phyloP scores from a whole-genome alignment of 2,113 vertebrate genomes.

The Leucoraja erinaceus region DNA sequence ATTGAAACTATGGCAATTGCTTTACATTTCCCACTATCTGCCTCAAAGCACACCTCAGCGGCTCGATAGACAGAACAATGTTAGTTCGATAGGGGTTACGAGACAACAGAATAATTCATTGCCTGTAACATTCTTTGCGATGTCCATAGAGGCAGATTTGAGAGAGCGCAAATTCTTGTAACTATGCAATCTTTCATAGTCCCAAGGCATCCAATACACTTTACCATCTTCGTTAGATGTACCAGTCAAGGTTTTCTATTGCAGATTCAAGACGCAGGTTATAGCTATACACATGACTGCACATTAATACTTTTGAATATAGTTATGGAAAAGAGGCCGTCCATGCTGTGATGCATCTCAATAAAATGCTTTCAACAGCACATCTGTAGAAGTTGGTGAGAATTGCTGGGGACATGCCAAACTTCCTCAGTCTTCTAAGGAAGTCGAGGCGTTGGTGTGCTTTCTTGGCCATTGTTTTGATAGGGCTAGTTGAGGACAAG shows the following conservation, averaged over 20 bases:
- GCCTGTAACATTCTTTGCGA: neutral
- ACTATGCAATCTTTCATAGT: neutral
- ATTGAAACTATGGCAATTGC: neutral
- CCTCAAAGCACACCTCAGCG: neutral
- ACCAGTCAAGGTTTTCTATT: neutral
- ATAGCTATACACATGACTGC: too few relatives aligned
- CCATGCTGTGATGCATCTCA: too few relatives aligned
- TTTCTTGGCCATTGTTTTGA: too few relatives aligned
- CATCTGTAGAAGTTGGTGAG: too few relatives aligned
- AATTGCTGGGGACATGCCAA: too few relatives aligned
- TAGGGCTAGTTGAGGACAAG: too few relatives aligned
- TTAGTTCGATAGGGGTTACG: neutral
- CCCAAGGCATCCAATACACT: neutral
- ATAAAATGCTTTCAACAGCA: neutral
- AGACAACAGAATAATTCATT: neutral
- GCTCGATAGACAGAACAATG: slow-evolving; percentile 14
- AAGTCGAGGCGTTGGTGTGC: too few relatives aligned
- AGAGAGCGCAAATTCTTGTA: neutral
- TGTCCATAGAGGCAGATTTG: neutral
- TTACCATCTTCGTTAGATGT: neutral
- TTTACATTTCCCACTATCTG: neutral
- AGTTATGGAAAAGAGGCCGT: too few relatives aligned
- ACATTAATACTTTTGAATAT: too few relatives aligned
- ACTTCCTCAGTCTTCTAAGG: too few relatives aligned
- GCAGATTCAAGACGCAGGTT: too few relatives aligned